phyloP scores from a whole-genome alignment of 2,113 vertebrate genomes.

The Carlito syrichta region DNA sequence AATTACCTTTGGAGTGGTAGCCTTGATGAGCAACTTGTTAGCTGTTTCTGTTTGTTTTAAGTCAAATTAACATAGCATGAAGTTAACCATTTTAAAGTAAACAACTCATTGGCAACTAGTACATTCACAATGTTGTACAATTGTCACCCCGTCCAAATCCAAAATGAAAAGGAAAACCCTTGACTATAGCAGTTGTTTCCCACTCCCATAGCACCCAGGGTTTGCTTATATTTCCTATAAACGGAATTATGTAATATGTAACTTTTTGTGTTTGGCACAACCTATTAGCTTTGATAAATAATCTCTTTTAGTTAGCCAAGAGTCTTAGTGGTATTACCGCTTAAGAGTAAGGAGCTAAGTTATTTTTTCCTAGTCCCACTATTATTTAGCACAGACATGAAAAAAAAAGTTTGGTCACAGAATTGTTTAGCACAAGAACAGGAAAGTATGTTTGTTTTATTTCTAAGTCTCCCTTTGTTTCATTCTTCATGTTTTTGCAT shows the following conservation, averaged over 20 bases:
- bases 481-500: neutral
- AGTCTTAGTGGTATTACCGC: neutral
- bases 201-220: neutral
- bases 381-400: neutral
- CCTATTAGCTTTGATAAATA: neutral
- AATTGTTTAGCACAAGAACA: neutral
- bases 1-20: too few relatives aligned
- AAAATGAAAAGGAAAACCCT: neutral
- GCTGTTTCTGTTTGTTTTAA: neutral
- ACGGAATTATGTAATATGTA: neutral
- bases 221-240: neutral
- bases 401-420: neutral
- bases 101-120: neutral
- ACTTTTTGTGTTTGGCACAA: neutral
- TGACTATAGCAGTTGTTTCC: neutral
- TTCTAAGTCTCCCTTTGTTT: neutral
- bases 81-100: neutral
- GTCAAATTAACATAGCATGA: neutral
- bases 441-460: neutral
- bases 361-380: neutral
- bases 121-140: neutral
- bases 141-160: neutral
- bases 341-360: neutral
- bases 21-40: neutral
- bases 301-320: neutral